Evolutionary conservation across 1,140 invertebrate genomes (phyloP).

Genomic region (Glossosoma conforme): DNA sequence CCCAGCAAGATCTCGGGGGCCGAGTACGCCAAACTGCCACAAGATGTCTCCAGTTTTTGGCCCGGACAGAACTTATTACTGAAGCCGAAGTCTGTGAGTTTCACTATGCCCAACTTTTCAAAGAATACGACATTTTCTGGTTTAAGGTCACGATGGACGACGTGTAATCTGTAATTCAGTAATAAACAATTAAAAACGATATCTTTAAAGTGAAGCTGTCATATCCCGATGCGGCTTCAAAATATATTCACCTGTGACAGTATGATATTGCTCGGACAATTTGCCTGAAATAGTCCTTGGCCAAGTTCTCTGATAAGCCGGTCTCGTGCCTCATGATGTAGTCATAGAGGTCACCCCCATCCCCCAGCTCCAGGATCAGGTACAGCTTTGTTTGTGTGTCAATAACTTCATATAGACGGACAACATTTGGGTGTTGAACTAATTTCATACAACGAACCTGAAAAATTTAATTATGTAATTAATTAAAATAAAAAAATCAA

Average conservation of each 20-base stretch:
- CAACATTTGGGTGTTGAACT: constrained; percentile 98
- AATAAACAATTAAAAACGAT: too few species aligned
- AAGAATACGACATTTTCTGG: constrained; percentile 99
- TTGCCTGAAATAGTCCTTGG: constrained; percentile 91
- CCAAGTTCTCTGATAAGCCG: constrained; percentile 69
- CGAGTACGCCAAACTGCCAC: constrained; percentile 98
- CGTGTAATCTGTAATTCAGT: constrained; percentile 61
- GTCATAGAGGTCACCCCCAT: constrained; percentile 98
- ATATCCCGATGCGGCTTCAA: too few species aligned
- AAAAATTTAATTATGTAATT: constrained; percentile 37
- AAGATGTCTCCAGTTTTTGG: constrained; percentile 96
- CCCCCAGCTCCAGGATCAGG: constrained; percentile 95
- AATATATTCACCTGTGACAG: constrained; percentile 91
- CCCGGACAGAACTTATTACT: constrained; percentile 96
- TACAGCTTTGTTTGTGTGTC: constrained; percentile 96
- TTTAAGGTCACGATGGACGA: constrained; percentile 94
- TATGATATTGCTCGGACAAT: constrained; percentile 97
- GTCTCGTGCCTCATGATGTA: constrained; percentile 96
- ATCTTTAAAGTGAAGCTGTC: too few species aligned
- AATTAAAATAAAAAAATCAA: too few species aligned
- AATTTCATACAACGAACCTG: constrained; percentile 97
- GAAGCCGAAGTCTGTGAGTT: constrained; percentile 99
- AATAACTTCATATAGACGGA: constrained; percentile 97
- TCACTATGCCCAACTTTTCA: constrained; percentile 94
- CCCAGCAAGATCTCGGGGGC: constrained; percentile 98